A percentile compares a stretch with the other conserved stretches of the same genome.
Conservation (phyloP, 2,797 vertebrate species). For the Borostomias antarcticus region DNA sequence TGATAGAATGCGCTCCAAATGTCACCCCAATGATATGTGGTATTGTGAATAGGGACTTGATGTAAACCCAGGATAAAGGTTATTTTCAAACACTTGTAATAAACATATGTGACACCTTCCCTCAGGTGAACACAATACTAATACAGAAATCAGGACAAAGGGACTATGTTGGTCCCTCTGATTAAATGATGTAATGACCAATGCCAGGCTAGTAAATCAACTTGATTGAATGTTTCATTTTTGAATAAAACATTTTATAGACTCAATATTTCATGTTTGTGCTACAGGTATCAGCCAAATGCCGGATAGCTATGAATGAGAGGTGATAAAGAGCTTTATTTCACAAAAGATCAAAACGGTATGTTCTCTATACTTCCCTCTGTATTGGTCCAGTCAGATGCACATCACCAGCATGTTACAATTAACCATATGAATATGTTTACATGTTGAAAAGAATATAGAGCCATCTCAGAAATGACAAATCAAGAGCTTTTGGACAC, state of each 20-base stretch:
- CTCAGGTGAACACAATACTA: constrained; percentile 6
- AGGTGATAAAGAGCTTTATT: too few relatives aligned
- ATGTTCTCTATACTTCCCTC: too few relatives aligned
- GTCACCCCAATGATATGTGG: neutral
- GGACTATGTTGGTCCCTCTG: neutral
- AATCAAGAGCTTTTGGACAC: too few relatives aligned
- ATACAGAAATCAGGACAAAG: neutral
- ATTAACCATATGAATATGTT: too few relatives aligned
- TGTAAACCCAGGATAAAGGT: neutral
- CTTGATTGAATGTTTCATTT: constrained; percentile 13
- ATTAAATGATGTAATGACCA: neutral
- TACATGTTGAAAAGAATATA: too few relatives aligned
- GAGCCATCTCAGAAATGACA: too few relatives aligned
- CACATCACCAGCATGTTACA: too few relatives aligned
- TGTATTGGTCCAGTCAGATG: too few relatives aligned
- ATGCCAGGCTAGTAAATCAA: constrained; percentile 1
- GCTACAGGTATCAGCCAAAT: too few relatives aligned
- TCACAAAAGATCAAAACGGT: too few relatives aligned
- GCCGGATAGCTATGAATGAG: too few relatives aligned
- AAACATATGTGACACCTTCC: neutral
- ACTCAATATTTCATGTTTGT: neutral
- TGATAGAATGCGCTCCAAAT: constrained; percentile 7
- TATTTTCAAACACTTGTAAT: neutral
- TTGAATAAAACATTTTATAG: neutral
- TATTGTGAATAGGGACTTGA: neutral